Evolutionary conservation across 2,888 invertebrate genomes (phyloP).

Genomic region (Sarcophaga subvicina): DNA sequence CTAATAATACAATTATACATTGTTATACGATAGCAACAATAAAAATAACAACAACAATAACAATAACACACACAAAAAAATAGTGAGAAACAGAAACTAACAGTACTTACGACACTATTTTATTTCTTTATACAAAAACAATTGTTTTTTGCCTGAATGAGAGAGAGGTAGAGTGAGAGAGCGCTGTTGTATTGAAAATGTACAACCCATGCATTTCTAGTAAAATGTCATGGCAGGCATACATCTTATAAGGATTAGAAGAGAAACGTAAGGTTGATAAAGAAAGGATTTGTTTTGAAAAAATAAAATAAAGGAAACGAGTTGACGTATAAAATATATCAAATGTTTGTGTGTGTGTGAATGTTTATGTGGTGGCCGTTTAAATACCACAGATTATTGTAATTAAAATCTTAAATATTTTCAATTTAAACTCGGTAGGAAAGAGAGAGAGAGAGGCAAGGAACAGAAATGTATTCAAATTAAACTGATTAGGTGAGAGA

Average conservation of each 20-base stretch:
- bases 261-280: background rate
- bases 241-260: background rate
- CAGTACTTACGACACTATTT: background rate
- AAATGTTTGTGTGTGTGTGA: background rate
- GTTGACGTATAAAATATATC: background rate
- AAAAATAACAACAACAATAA: background rate
- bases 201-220: conserved; percentile 56
- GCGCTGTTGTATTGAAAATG: conserved; percentile 35
- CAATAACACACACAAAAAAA: background rate
- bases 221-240: background rate
- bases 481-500: too few species aligned
- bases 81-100: background rate
- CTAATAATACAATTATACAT: conserved; percentile 62
- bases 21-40: conserved; percentile 11
- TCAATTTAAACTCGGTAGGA: background rate
- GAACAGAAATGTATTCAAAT: background rate
- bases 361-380: conserved; percentile 25
- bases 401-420: conserved; percentile 34
- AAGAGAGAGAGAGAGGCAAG: background rate
- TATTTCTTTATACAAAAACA: background rate
- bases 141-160: background rate
- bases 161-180: too few species aligned
- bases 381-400: background rate
- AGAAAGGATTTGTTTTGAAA: too few species aligned
- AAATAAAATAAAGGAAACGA: too few species aligned